A percentile compares a stretch with the other conserved stretches of the same genome.
Evolutionary conservation across 2,888 invertebrate genomes (phyloP).

Genomic region (Drosophila mayaguana): DNA sequence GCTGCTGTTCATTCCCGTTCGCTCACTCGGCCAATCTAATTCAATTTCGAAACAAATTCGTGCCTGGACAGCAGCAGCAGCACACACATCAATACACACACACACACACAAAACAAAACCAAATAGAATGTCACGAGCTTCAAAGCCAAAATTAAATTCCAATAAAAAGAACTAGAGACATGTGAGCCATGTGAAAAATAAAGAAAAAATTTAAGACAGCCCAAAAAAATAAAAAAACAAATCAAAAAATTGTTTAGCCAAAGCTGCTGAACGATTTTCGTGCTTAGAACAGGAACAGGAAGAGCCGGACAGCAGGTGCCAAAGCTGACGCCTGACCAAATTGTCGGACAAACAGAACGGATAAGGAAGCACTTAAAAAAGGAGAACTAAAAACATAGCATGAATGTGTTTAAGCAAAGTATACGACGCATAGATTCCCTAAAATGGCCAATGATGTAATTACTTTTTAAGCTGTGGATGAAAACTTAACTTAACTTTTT

Average conservation of each 20-base stretch:
- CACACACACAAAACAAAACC: constrained; percentile 38
- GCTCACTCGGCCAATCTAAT: constrained; percentile 70
- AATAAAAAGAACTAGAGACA: constrained; percentile 44
- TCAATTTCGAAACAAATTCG: constrained; percentile 75
- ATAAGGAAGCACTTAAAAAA: constrained; percentile 38
- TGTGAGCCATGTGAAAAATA: constrained; percentile 20
- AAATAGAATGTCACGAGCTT: constrained; percentile 63
- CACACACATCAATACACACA: constrained; percentile 15
- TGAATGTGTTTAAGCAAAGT: not conserved
- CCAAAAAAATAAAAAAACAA: not conserved
- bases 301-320: constrained; percentile 70
- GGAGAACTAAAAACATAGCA: constrained; percentile 16
- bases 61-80: constrained; percentile 42
- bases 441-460: no score
- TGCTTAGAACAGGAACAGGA: constrained; percentile 57
- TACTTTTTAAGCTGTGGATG: no score
- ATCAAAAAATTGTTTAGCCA: constrained; percentile 13
- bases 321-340: constrained; percentile 74
- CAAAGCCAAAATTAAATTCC: constrained; percentile 69
- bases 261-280: constrained; percentile 43
- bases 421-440: constrained; percentile 24
- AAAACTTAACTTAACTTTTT: no score
- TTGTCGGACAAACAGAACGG: constrained; percentile 66
- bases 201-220: constrained; percentile 7
- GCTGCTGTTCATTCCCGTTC: constrained; percentile 50